These are phyloP conservation scores for Caenorhabditis briggsae DNA, from an alignment of 1,140 invertebrate genomes.

Conservation along the genomic window DNA sequence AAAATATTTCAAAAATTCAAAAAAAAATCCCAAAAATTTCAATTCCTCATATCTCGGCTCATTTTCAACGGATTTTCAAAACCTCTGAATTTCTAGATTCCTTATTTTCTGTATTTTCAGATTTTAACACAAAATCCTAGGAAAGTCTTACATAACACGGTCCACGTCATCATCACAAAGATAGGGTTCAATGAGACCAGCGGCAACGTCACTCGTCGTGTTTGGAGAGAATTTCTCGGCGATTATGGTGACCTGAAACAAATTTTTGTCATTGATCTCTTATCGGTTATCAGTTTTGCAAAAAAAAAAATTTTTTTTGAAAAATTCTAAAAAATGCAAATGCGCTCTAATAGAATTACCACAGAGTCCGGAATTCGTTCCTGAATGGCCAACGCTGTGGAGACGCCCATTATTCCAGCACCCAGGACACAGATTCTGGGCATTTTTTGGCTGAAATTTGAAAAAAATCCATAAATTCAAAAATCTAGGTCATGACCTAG, in stretches of 20 bases:
- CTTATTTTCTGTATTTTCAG: too few relatives aligned
- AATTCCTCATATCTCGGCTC: too few relatives aligned
- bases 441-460: not conserved
- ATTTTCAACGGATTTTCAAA: too few relatives aligned
- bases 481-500: too few relatives aligned
- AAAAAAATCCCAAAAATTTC: too few relatives aligned
- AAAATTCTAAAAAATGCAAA: not conserved
- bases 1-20: too few relatives aligned
- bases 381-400: slow-evolving; percentile 57
- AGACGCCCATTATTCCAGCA: slow-evolving; percentile 63
- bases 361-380: slow-evolving; percentile 15
- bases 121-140: too few relatives aligned
- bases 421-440: slow-evolving; percentile 56
- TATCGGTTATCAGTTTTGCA: not conserved
- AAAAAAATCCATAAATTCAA: too few relatives aligned
- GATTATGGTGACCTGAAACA: slow-evolving; percentile 54
- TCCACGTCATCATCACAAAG: slow-evolving; percentile 29
- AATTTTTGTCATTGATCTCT: not conserved
- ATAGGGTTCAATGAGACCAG: slow-evolving; percentile 54
- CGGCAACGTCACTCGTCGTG: slow-evolving; percentile 52
- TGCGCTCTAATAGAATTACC: not conserved
- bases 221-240: slow-evolving; percentile 57
- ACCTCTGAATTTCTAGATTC: too few relatives aligned
- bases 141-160: too few relatives aligned
- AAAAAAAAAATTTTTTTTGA: not conserved